Percentiles rank a stretch among this genome's conserved stretches.
Conservation (phyloP, 30 jellyfish, hydroid and myxozoan genomes). For the Pelagia noctiluca region DNA sequence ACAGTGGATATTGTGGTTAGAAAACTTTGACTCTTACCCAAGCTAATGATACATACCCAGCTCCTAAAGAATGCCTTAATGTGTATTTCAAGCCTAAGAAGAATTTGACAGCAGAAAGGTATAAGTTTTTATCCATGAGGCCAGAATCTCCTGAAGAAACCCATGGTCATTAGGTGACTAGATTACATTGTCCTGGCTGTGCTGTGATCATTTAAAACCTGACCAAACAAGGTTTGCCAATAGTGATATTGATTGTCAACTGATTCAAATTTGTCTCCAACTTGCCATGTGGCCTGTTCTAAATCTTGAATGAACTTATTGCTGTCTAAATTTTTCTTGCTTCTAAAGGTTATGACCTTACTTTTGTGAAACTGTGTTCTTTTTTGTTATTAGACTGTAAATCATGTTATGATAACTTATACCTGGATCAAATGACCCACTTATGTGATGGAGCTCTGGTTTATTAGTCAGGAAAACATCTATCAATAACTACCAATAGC, state of each 20-base stretch:
- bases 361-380: slow-evolving; percentile 13
- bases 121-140: too few species aligned
- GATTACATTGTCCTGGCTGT: neutral
- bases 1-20: too few species aligned
- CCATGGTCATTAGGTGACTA: too few species aligned
- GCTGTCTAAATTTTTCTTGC: slow-evolving; percentile 11
- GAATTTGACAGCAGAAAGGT: too few species aligned
- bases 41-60: too few species aligned
- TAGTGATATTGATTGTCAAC: slow-evolving; percentile 27
- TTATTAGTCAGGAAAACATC: slow-evolving; percentile 22
- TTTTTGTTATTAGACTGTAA: slow-evolving; percentile 22
- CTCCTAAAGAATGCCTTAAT: too few species aligned
- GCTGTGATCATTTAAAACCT: slow-evolving; percentile 6
- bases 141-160: too few species aligned
- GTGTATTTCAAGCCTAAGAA: too few species aligned
- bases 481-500: too few species aligned
- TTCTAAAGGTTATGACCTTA: slow-evolving; percentile 30
- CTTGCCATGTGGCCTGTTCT: slow-evolving; percentile 40
- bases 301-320: slow-evolving; percentile 7
- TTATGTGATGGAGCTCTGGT: slow-evolving; percentile 22
- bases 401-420: slow-evolving; percentile 26
- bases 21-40: too few species aligned
- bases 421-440: slow-evolving; percentile 37
- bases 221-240: slow-evolving; percentile 8
- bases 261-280: slow-evolving; percentile 16